Percentiles rank a stretch among this genome's conserved stretches.
Conservation (phyloP, 2,113 vertebrate species). For the Nothobranchius kuhntae region DNA sequence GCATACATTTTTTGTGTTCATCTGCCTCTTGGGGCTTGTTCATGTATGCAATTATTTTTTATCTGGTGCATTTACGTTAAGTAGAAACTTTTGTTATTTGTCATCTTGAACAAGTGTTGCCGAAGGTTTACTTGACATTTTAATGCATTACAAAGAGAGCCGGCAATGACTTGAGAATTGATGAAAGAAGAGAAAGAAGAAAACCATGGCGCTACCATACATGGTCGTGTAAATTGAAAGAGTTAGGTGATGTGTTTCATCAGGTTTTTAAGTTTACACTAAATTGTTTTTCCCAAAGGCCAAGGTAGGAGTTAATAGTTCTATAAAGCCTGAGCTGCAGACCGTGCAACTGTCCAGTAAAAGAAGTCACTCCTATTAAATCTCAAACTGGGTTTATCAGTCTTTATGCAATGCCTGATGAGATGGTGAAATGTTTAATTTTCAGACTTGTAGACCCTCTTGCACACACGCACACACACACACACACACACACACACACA, state of each 20-base stretch:
- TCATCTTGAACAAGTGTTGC: conserved; percentile 58
- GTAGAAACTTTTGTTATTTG: conserved; percentile 51
- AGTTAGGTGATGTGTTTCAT: too few relatives aligned
- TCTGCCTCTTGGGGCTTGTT: conserved; percentile 35
- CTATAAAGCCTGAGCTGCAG: not conserved
- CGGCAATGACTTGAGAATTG: conserved; percentile 10
- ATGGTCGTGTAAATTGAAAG: conserved; percentile 6
- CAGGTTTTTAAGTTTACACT: too few relatives aligned
- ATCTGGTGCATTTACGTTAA: conserved; percentile 59
- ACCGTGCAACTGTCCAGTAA: not conserved
- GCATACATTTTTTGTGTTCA: conserved; percentile 35
- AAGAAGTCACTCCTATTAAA: conserved; percentile 9
- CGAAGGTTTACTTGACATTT: conserved; percentile 54
- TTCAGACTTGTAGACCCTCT: too few relatives aligned
- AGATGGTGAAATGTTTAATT: too few relatives aligned
- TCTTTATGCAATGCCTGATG: not conserved
- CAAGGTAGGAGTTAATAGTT: not conserved
- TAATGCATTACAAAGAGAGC: conserved; percentile 50
- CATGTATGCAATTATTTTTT: conserved; percentile 56
- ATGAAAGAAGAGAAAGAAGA: conserved; percentile 12
- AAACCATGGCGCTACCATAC: not conserved
- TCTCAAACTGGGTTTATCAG: conserved; percentile 12
- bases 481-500: too few relatives aligned
- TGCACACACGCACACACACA: too few relatives aligned
- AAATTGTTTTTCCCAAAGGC: not conserved